A percentile compares a stretch with the other conserved stretches of the same genome.
Evolutionary conservation across 2,888 invertebrate genomes (phyloP).

Genomic region (Oligia latruncula): DNA sequence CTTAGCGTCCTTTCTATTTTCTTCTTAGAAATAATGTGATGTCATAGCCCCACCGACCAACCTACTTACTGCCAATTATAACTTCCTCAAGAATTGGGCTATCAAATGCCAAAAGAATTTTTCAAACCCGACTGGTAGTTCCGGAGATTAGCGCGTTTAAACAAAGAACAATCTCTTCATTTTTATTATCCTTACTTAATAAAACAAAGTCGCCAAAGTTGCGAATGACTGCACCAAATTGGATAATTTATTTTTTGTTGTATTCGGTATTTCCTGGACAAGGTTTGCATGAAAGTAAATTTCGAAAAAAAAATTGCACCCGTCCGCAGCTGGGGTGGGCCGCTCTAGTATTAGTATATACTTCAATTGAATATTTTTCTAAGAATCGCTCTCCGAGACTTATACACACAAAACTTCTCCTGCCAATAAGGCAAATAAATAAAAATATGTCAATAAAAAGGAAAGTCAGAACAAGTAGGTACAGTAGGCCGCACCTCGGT

Average conservation of each 20-base stretch:
- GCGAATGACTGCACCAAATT: too few relatives aligned
- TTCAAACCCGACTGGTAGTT: too few relatives aligned
- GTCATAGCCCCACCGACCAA: too few relatives aligned
- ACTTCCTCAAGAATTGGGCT: not conserved
- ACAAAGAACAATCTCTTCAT: not conserved
- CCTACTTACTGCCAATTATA: not conserved
- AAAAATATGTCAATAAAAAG: conserved; percentile 6
- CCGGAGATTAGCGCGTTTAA: not conserved
- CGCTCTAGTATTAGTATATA: too few relatives aligned
- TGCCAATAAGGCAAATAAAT: conserved; percentile 29
- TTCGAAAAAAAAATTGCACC: too few relatives aligned
- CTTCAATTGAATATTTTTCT: not conserved
- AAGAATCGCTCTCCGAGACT: not conserved
- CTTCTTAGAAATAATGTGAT: not conserved
- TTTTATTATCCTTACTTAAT: not conserved
- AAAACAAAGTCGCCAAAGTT: too few relatives aligned
- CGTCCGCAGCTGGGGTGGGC: too few relatives aligned
- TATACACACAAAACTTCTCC: not conserved
- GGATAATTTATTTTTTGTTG: too few relatives aligned
- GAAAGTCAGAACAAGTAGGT: not conserved
- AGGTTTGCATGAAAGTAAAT: too few relatives aligned
- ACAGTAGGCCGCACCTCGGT: not conserved
- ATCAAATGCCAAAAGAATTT: not conserved
- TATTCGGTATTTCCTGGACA: too few relatives aligned
- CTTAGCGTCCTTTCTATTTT: not conserved